Evolutionary conservation across 2,888 invertebrate genomes (phyloP), one percentile per base, ranked within the genome.

Genomic region (Cheilosia vulpina): DNA sequence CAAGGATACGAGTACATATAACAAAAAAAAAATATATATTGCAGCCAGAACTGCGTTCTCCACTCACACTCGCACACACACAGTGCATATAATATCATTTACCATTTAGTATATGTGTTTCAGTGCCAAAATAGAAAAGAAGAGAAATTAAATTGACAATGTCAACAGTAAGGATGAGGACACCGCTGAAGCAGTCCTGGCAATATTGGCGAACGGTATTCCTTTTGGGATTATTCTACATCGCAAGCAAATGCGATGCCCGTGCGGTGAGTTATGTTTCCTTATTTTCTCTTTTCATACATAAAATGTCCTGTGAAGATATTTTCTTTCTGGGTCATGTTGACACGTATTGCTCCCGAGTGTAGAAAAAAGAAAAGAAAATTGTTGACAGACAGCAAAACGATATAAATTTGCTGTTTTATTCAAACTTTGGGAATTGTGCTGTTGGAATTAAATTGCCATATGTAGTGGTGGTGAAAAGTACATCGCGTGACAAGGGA

Each of bases 211-310:
- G 52, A 13, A 87, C 87, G 52, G 73, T 87, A 27, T 73, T 87
- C 47, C 72, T 87, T 47, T 60, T 87, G 69, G 87, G 87, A 87
- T 87, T 87, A 87, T 82, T 87, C 52, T 87, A 87, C 24, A 58
- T 87, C 65, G 65, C 87, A 71, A 65, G 82, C 41, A 87, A 82
- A 65, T 87, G 87, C 65, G 87, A 87, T 78, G 87, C 87, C 69
- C 87, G 87, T 77, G 87, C 87, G 87, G 87, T 87, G 52, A 83
- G 62, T 82, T 81, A 15, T 72, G 24, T 45, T 53, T 47, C 2
- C 38, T 27, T 52, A 0, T 50, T 45, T 27, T 31, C 41, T 31
- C 15, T 53, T 24, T 9, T 38, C 38, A 13, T 38, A 38, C 38
- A 13, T 31, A 38, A 13, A 38, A 38, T 38, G 4, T 38, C 38